Percentiles rank a stretch among this genome's conserved stretches.
Evolutionary conservation across 2,113 vertebrate species (phyloP).

Genomic region (Colius striatus): DNA sequence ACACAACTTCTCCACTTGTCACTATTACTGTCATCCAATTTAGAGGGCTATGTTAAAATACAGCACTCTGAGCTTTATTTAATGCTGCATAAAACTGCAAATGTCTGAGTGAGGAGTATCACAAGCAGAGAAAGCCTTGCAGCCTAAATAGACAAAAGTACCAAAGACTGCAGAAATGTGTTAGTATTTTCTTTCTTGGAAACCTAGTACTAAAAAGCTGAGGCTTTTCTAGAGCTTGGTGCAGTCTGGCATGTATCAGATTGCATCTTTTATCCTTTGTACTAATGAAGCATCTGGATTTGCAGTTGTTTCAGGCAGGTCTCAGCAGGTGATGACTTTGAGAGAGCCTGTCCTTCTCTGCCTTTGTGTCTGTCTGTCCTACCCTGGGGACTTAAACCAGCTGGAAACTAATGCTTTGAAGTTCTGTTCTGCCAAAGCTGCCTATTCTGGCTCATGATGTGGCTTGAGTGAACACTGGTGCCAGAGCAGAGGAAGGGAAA

Average conservation of each 20-base stretch:
- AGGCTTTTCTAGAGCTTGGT: not conserved
- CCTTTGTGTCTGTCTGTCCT: not conserved
- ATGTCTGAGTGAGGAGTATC: not conserved
- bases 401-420: not conserved
- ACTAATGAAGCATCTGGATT: not conserved
- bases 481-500: fast-evolving
- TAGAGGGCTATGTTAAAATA: not conserved
- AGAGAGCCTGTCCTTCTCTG: not conserved
- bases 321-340: not conserved
- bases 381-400: not conserved
- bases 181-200: not conserved
- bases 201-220: not conserved
- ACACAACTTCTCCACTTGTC: not conserved
- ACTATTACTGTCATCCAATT: not conserved
- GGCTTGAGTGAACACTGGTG: not conserved
- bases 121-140: not conserved
- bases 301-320: not conserved
- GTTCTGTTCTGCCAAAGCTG: not conserved
- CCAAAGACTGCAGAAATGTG: not conserved
- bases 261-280: not conserved
- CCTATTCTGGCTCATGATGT: not conserved
- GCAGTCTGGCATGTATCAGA: not conserved
- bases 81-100: not conserved
- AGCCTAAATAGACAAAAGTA: not conserved
- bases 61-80: not conserved